phyloP scores from a whole-genome alignment of 1,140 invertebrate species.

The Leptinotarsa texana region DNA sequence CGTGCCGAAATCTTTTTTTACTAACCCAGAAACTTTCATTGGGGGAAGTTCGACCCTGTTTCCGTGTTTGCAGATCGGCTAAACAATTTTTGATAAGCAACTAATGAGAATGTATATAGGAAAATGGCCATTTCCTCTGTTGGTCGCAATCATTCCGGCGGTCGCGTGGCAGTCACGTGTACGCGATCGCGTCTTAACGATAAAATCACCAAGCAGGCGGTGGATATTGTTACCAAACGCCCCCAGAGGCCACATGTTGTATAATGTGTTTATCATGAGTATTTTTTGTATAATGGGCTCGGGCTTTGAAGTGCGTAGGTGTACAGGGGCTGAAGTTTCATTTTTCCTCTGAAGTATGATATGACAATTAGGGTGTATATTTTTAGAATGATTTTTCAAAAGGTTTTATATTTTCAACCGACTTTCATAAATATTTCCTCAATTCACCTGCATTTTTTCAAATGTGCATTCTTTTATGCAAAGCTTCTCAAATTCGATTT shows the following conservation, averaged over 20 bases:
- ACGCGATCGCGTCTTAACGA: conserved; percentile 35
- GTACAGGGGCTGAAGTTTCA: background rate
- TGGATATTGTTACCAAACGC: conserved; percentile 37
- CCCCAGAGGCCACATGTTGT: conserved; percentile 17
- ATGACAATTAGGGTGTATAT: too few relatives aligned
- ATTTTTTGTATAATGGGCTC: background rate
- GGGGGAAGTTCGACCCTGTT: background rate
- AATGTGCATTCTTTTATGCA: too few relatives aligned
- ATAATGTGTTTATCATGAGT: conserved; percentile 16
- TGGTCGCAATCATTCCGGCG: conserved; percentile 35
- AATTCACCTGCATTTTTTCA: too few relatives aligned
- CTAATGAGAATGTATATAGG: conserved; percentile 43
- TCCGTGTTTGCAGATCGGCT: conserved; percentile 48
- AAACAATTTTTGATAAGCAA: conserved; percentile 48
- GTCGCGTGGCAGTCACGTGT: conserved; percentile 48
- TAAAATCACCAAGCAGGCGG: conserved; percentile 37
- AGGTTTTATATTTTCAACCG: too few relatives aligned
- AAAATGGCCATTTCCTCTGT: conserved; percentile 40
- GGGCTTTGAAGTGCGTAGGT: background rate
- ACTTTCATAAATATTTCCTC: too few relatives aligned
- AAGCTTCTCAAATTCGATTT: too few relatives aligned
- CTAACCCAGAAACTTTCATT: too few relatives aligned
- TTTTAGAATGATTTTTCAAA: too few relatives aligned
- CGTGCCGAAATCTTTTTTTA: too few relatives aligned
- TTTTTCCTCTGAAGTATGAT: background rate